A percentile compares a stretch with the other conserved stretches of the same genome.
Conservation (phyloP, 2,113 vertebrate genomes). For the Pelobates fuscus region DNA sequence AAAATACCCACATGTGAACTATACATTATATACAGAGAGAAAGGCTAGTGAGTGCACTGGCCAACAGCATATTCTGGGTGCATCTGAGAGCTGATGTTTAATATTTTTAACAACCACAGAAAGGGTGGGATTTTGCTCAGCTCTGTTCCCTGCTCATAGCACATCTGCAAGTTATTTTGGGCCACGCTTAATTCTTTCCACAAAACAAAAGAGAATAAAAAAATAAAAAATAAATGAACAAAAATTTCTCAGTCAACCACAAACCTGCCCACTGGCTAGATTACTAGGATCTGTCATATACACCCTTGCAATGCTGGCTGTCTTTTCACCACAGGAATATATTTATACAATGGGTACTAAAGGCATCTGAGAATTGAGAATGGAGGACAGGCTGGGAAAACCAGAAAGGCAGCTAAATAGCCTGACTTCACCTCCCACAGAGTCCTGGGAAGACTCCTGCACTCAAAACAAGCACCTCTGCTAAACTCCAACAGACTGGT, state of each 20-base stretch:
- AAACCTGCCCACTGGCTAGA: background rate
- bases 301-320: too few species aligned
- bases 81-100: background rate
- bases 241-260: background rate
- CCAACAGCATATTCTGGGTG: background rate
- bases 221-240: background rate
- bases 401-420: background rate
- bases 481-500: too few species aligned
- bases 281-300: too few species aligned
- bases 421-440: background rate
- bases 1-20: background rate
- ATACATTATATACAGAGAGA: background rate
- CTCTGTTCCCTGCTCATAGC: constrained; percentile 3
- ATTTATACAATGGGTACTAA: too few species aligned
- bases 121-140: constrained; percentile 39
- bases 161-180: constrained; percentile 36
- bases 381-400: background rate
- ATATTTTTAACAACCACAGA: constrained; percentile 29
- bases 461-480: too few species aligned
- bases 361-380: too few species aligned
- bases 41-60: background rate
- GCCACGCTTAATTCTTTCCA: background rate
- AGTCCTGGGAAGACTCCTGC: background rate
- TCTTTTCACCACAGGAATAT: too few species aligned
- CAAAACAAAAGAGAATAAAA: background rate